Percentiles rank a stretch among this genome's conserved stretches.
Evolutionary conservation across 2,113 vertebrate genomes (phyloP).

Genomic region (rabbit (Oryctolagus cuniculus)): mOryCun1.1 NC_091432.1:44390001-44390500

Average conservation of each 20-base stretch:
- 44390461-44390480: not conserved
- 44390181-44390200: not conserved
- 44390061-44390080: not conserved
- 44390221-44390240: not conserved
- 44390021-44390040: too few relatives aligned
- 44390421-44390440: not conserved
- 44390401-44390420: not conserved
- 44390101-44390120: not conserved
- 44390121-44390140: slow-evolving; percentile 32
- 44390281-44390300: not conserved
- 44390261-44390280: not conserved
- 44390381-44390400: not conserved
- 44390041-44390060: not conserved
- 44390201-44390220: slow-evolving; percentile 36
- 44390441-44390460: not conserved
- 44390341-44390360: not conserved
- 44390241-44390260: not conserved
- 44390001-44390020: too few relatives aligned
- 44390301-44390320: fast-evolving
- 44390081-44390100: not conserved
- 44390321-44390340: not conserved
- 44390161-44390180: not conserved
- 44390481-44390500: not conserved
- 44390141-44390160: not conserved
- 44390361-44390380: not conserved